Evolutionary conservation across 2,797 vertebrate genomes (phyloP), one percentile per base, ranked within the genome.

Genomic region (Spizella passerina): DNA sequence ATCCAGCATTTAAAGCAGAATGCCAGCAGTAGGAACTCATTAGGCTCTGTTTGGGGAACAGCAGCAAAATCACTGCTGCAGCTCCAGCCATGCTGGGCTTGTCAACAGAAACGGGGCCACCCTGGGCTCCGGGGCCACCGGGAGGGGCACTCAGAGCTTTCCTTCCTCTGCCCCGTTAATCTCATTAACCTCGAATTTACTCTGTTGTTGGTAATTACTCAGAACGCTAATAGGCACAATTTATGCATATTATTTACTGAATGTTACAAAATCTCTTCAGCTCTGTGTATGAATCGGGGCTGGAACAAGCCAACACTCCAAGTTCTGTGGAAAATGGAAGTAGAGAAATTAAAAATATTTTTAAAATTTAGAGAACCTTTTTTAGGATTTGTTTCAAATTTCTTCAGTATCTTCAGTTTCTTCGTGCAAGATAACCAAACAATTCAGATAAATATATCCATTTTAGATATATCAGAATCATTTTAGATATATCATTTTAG

Each of bases 131-230:
- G 0, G 79, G 79, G 71, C 87, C 76, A 19, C 4, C 0, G 12
- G 88, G 87, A 94, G 55, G 47, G 49, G 59, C 80, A 61, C 43
- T 56, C 69, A 41, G 68, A 83, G 8, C 61, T 88, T 69, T 65
- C 8, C 2, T 66, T 94, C 68, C 83, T 81, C 69, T 68, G 60
- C 39, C 69, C 65, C 4, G 1, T 80, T 95, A 86, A 95, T 91
- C 88, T 88, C 88, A 94, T 96, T 95, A 94, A 88, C 77, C 82
- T 92, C 15, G 0, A 36, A 79, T 95, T 94, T 95, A 80, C 88
- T 77, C 83, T 66, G 86, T 30, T 93, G 95, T 77, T 68, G 71
- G 77, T 84, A 79, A 91, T 94, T 93, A 86, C 63, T 93, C 86
- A 73, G 86, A 82, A 82, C 3, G 46, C 23, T 86, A 93, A 88